A percentile compares a stretch with the other conserved stretches of the same genome.
phyloP scores from a whole-genome alignment of 1,140 invertebrate genomes.

The Achroia grisella region DNA sequence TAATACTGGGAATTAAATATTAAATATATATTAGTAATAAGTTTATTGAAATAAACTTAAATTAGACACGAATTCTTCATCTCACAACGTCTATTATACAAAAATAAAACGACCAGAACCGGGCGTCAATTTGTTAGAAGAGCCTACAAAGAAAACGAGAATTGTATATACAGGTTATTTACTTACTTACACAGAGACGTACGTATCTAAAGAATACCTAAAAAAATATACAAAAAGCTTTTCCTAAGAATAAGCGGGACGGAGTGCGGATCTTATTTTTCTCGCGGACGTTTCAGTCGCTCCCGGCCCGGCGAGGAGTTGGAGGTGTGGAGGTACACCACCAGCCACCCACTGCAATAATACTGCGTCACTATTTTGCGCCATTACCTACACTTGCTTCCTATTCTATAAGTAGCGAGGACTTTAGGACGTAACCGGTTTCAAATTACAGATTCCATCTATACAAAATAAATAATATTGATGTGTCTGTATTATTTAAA shows the following conservation, averaged over 20 bases:
- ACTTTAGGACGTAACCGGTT: constrained; percentile 31
- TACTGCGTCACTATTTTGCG: constrained; percentile 74
- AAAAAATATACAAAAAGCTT: constrained; percentile 66
- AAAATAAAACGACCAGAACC: not conserved
- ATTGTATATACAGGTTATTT: constrained; percentile 38
- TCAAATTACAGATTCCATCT: not conserved
- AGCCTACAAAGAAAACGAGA: constrained; percentile 13
- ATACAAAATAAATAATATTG: no score
- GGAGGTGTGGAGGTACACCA: constrained; percentile 21
- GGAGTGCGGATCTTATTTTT: constrained; percentile 69
- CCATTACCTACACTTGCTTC: constrained; percentile 72
- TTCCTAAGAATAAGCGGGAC: constrained; percentile 69
- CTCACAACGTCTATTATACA: no score
- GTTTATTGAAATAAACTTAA: no score
- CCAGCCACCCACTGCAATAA: constrained; percentile 67
- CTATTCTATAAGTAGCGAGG: constrained; percentile 67
- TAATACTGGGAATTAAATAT: no score
- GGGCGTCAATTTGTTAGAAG: not conserved
- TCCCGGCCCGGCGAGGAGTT: constrained; percentile 20
- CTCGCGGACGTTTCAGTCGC: constrained; percentile 69
- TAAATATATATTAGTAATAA: no score
- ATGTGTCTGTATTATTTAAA: no score
- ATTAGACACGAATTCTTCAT: no score
- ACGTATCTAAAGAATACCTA: constrained; percentile 41
- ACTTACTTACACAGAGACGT: constrained; percentile 38